These are phyloP conservation scores for Leptatherina wallacei DNA, from an alignment of 2,797 vertebrate species.

Conservation along the genomic window DNA sequence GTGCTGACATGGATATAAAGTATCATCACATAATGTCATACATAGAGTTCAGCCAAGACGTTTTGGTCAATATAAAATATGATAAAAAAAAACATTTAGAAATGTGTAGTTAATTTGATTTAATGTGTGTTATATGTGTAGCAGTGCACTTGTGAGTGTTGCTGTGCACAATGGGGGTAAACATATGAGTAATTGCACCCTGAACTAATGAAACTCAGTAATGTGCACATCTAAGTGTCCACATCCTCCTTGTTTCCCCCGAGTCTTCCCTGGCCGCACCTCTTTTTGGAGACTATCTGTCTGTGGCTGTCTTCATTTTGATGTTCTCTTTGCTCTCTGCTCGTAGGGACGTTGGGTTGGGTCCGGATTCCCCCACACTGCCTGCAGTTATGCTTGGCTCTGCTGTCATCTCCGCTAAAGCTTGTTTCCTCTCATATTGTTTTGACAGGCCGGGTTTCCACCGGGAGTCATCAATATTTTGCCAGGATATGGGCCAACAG, in stretches of 20 bases:
- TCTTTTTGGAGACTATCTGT: conserved; percentile 77
- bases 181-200: conserved; percentile 32
- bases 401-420: conserved; percentile 79
- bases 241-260: conserved; percentile 49
- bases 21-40: conserved; percentile 4
- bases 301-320: conserved; percentile 74
- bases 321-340: conserved; percentile 75
- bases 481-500: conserved; percentile 96
- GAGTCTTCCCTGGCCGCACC: conserved; percentile 53
- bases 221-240: conserved; percentile 46
- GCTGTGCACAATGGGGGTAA: conserved; percentile 27
- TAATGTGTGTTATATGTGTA: not conserved
- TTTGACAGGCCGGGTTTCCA: conserved; percentile 97
- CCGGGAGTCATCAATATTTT: conserved; percentile 99
- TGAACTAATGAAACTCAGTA: conserved; percentile 46
- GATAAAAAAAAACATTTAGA: conserved; percentile 5
- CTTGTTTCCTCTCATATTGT: conserved; percentile 85
- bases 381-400: conserved; percentile 86
- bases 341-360: conserved; percentile 79
- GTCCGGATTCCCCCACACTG: conserved; percentile 77
- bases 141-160: conserved; percentile 1
- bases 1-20: conserved; percentile 6
- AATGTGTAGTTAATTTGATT: conserved; percentile 17
- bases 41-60: not conserved
- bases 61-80: conserved; percentile 18